phyloP scores from a whole-genome alignment of 2,113 vertebrate species.

The Psilopsiagon aymara region DNA sequence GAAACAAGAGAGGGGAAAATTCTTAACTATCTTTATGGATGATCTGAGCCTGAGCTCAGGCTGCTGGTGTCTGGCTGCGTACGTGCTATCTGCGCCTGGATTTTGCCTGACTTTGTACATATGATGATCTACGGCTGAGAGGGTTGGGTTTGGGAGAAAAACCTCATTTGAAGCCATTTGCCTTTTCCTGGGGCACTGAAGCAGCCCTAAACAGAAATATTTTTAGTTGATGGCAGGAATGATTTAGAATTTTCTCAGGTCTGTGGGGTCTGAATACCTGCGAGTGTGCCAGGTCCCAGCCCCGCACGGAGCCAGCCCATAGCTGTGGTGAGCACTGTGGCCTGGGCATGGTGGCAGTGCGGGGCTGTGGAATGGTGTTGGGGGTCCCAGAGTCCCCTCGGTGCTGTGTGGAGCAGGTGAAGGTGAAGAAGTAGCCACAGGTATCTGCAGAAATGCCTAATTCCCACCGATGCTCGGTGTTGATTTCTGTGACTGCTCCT shows the following conservation, averaged over 20 bases:
- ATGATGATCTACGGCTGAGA: background rate
- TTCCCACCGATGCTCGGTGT: background rate
- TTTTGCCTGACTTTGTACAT: background rate
- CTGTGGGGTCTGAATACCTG: background rate
- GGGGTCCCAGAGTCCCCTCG: background rate
- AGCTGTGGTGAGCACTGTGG: background rate
- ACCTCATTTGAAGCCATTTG: background rate
- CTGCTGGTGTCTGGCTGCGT: background rate
- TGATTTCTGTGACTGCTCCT: background rate
- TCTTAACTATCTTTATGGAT: slow-evolving; percentile 12
- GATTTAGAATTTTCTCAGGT: background rate
- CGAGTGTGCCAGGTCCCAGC: background rate
- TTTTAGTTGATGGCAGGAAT: background rate
- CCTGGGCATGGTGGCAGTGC: background rate
- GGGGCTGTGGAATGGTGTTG: background rate
- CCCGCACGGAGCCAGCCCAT: background rate
- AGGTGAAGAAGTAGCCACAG: background rate
- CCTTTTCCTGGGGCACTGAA: background rate
- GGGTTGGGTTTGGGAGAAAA: background rate
- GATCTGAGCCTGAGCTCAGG: background rate
- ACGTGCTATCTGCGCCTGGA: background rate
- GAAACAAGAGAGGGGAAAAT: background rate
- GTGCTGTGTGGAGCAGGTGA: background rate
- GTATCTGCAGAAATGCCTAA: background rate
- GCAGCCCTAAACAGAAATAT: background rate